Base-by-base conservation (phyloP, 2,797 vertebrate species). In the Manis javanica region DNA sequence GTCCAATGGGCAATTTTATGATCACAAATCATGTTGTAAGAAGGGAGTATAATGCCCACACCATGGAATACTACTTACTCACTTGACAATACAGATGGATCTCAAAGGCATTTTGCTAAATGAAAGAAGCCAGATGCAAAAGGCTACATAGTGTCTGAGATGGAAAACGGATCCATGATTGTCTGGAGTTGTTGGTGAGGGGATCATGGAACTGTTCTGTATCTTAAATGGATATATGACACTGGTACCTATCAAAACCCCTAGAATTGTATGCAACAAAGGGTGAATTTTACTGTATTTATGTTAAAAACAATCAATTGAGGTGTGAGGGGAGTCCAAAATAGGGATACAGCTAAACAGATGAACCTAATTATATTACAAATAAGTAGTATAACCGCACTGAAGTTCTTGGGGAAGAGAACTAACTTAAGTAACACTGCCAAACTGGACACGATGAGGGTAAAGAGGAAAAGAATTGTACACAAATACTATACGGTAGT, bases 291-390 rank as follows among this genome's bases (percentile, higher is more conserved):
- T 59, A 75, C n/a, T 78, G 19, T 26, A 31, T 23, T 3, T 23
- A 57, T 21, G 63, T 86, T 92, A 81, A 96, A 86, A 96, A 78
- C n/a, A 89, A 96, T 34, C 59, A 77, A 51, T 31, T 8, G 83
- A 90, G 19, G 78, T 49, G 18, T 77, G 24, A 55, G 66, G 11
- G 13, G 13, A 39, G 39, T 8, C 5, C 64, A 39, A 85, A 82
- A 72, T 0, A 91, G 61, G 16, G 95, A 90, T 72, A 84, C 8
- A 68, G 37, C 31, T 68, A 16, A 29, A 96, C 31, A 82, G 82
- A 64, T 79, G 5, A 83, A 84, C 29, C 29, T 87, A 84, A 61
- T 84, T 89, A 85, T 87, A 81, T 81, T 85, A 87, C 4, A 95
- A 74, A 87, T 49, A 77, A 79, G 31, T 79, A 83, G 53, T 4